Evolutionary conservation across 37 sponge, comb jelly and placozoan species (phyloP), one percentile per base, ranked within the genome.

Genomic region (Crambe crambe): DNA sequence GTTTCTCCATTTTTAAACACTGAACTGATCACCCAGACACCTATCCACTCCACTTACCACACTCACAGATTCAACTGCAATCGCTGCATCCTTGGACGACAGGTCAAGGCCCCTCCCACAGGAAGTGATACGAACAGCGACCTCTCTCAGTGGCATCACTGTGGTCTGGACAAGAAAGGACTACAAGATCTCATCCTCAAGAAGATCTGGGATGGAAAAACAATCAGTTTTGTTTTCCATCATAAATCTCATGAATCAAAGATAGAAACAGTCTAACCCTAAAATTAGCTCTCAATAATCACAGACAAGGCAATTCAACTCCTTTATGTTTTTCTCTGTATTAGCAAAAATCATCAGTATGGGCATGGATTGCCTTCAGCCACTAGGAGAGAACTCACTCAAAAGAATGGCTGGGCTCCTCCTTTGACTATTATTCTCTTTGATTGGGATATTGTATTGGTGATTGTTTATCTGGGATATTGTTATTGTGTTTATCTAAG

Each of bases 61-160:
- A n/a, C n/a, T n/a, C n/a, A 47, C 58, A 94, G 95, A 68, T 87
- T 96, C 56, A 85, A 86, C 54, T 96, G 97, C 73, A 68, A 61
- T 20, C 75, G 97, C 8, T 96, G 97, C 82, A 83, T 96, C 17
- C 62, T 92, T 12, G 89, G 89, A 2, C 84, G 73, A 31, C 93
- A 96, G 77, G 62, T 85, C 4, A 83, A 70, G n/a, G 71, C 85
- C 1, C 97, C 97, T 9, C 97, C 91, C 22, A 64, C 82, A 35
- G 89, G 83, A 0, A 71, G 77, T n/a, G 91, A 89, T 51, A 85
- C 88, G 39, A 90, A 74, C 66, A 79, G 82, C 39, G 89, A 90
- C 83, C 90, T 96, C 56, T 82, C 88, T 18, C 93, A 90, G 58
- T 96, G 97, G 97, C 63, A 96, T 63, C 97, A 96, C 79, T 72